Evolutionary conservation across 2,113 vertebrate species (phyloP).

Genomic region (Rissa tridactyla): DNA sequence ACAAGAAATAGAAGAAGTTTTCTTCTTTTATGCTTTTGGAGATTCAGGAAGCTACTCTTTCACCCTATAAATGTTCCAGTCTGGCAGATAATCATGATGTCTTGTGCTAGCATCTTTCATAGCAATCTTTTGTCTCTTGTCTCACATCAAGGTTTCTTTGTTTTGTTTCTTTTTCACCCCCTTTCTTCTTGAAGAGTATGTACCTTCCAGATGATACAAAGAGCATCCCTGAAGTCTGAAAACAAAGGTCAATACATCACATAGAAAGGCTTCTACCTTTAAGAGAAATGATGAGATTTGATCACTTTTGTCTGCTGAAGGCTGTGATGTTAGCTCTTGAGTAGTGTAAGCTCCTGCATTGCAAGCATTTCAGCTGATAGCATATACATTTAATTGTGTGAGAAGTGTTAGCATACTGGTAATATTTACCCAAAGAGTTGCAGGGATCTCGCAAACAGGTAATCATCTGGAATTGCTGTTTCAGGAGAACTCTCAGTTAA

Average conservation of each 20-base stretch:
- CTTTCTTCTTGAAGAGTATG: background rate
- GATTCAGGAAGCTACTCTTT: background rate
- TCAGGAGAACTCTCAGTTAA: background rate
- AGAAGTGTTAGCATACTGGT: background rate
- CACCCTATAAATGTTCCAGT: background rate
- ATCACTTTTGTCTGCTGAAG: background rate
- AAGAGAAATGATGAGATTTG: background rate
- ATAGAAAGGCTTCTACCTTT: background rate
- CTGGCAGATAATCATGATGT: background rate
- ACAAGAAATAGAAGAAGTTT: background rate
- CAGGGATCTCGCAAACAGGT: background rate
- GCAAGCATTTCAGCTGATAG: background rate
- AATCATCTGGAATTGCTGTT: conserved; percentile 1
- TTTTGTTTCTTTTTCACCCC: background rate
- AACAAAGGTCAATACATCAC: background rate
- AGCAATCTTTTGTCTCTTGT: background rate
- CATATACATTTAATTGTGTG: background rate
- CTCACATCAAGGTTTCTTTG: background rate
- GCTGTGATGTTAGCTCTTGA: background rate
- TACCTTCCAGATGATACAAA: background rate
- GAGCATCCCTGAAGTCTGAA: background rate
- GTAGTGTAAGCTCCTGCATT: background rate
- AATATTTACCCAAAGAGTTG: background rate
- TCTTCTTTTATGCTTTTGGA: background rate
- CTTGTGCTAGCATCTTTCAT: background rate